phyloP scores from a whole-genome alignment of 1,140 invertebrate species.

The Drosophila seguyi region DNA sequence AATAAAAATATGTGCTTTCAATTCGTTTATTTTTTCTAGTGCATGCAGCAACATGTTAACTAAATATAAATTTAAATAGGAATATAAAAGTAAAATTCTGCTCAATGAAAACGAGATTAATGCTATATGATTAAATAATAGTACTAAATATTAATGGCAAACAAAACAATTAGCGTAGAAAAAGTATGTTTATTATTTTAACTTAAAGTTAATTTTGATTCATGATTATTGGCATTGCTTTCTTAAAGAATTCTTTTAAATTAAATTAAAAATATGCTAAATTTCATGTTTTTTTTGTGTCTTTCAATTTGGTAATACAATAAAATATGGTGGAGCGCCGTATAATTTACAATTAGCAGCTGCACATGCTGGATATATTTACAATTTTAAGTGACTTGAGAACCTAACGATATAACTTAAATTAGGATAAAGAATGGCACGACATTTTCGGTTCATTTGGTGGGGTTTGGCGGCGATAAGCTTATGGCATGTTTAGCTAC shows the following conservation, averaged over 20 bases:
- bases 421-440: conserved; percentile 62
- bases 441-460: conserved; percentile 55
- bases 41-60: conserved; percentile 33
- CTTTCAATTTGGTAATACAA: conserved; percentile 12
- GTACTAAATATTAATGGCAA: conserved; percentile 59
- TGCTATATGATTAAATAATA: conserved; percentile 69
- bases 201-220: conserved; percentile 81
- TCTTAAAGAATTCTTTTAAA: conserved; percentile 71
- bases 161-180: conserved; percentile 70
- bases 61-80: conserved; percentile 59
- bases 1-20: conserved; percentile 22
- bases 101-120: conserved; percentile 60
- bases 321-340: conserved; percentile 50
- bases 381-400: conserved; percentile 47
- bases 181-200: conserved; percentile 47
- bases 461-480: conserved; percentile 45
- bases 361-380: conserved; percentile 57
- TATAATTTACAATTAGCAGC: conserved; percentile 74
- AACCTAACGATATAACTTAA: conserved; percentile 44
- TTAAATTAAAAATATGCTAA: conserved; percentile 57
- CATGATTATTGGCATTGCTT: conserved; percentile 63
- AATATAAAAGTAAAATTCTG: conserved; percentile 31
- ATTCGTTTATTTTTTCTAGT: conserved; percentile 42
- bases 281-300: conserved; percentile 13
- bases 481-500: conserved; percentile 41